Conservation (phyloP, 2,797 vertebrate species). For the Onychomys torridus region DNA sequence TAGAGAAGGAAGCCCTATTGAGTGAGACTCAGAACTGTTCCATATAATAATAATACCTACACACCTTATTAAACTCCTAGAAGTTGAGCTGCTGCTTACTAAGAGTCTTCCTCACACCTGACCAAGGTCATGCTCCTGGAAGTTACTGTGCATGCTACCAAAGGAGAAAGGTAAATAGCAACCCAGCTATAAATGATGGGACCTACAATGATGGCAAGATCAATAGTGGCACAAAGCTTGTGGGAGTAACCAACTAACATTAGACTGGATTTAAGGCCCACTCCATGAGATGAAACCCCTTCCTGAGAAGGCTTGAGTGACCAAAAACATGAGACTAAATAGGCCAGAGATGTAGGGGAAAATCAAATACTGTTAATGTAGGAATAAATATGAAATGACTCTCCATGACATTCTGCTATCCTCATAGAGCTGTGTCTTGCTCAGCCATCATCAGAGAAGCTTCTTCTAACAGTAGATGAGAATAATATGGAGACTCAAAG, state of each 20-base stretch:
- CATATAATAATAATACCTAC: neutral
- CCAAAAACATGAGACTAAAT: neutral
- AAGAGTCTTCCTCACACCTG: neutral
- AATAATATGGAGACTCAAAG: neutral
- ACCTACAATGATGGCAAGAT: neutral
- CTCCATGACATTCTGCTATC: neutral
- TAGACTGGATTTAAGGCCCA: neutral
- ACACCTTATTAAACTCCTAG: neutral
- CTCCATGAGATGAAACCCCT: neutral
- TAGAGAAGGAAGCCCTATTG: neutral
- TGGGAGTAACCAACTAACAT: neutral
- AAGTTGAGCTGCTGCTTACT: neutral
- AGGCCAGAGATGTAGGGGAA: neutral
- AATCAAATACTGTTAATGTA: neutral
- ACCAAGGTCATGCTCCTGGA: neutral
- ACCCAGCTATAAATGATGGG: neutral
- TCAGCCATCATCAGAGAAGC: no score
- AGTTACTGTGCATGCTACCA: neutral
- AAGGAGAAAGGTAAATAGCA: neutral
- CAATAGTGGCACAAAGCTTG: neutral
- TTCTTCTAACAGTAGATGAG: no score
- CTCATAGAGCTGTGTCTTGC: neutral
- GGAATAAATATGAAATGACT: neutral
- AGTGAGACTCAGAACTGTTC: neutral
- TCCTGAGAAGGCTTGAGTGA: neutral